Percentiles rank a stretch among this genome's conserved stretches.
Conservation (phyloP, 1,140 invertebrate species). For the Brachionus angularis region DNA sequence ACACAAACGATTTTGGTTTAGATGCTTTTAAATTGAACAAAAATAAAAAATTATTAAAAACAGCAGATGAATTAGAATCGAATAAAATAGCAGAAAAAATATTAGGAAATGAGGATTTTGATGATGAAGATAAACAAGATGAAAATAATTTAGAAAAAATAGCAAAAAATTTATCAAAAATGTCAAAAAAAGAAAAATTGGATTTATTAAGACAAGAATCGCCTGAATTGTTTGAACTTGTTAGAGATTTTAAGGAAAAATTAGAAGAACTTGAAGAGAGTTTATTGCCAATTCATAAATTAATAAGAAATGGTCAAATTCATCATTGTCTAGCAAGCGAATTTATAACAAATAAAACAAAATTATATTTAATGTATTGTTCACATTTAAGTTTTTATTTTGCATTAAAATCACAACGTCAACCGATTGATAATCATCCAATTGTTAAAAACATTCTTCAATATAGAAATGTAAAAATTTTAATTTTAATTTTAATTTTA, state of each 20-base stretch:
- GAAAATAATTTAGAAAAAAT: slow-evolving; percentile 57
- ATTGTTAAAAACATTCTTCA: slow-evolving; percentile 75
- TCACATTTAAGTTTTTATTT: slow-evolving; percentile 80
- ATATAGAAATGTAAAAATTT: slow-evolving; percentile 63
- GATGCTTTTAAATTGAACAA: slow-evolving; percentile 61
- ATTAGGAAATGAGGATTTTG: slow-evolving; percentile 49
- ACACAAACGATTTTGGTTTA: slow-evolving; percentile 73
- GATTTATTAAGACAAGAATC: slow-evolving; percentile 73
- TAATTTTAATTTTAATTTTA: not conserved
- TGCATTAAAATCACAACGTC: slow-evolving; percentile 69
- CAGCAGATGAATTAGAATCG: slow-evolving; percentile 27
- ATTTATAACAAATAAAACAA: slow-evolving; percentile 23
- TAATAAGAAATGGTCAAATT: slow-evolving; percentile 63
- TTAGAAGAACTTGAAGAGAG: slow-evolving; percentile 63
- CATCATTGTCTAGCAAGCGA: slow-evolving; percentile 47
- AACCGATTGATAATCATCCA: slow-evolving; percentile 72
- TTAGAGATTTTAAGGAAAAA: slow-evolving; percentile 72
- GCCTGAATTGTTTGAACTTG: slow-evolving; percentile 71
- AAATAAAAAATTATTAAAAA: slow-evolving; percentile 41
- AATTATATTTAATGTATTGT: slow-evolving; percentile 66
- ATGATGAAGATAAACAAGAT: slow-evolving; percentile 58
- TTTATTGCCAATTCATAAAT: slow-evolving; percentile 66
- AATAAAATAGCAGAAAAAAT: slow-evolving; percentile 1
- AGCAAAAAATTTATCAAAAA: slow-evolving; percentile 69
- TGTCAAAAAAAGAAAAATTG: slow-evolving; percentile 70